These are phyloP conservation scores for Siniperca obscura DNA, from an alignment of 2,797 vertebrate species.

Conservation along the genomic window DNA sequence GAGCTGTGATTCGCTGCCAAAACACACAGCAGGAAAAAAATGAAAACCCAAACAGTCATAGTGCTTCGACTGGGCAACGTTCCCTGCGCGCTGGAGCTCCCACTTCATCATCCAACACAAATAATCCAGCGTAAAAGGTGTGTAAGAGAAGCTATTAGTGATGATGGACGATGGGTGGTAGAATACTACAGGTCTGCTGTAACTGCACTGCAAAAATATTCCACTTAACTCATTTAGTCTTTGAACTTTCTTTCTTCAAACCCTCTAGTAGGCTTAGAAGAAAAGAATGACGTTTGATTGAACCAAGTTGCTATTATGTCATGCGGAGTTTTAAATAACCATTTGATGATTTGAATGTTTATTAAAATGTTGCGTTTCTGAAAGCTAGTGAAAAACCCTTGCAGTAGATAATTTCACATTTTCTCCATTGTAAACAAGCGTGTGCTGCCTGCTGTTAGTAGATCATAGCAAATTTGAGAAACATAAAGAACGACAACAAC, in stretches of 20 bases:
- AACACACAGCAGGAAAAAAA: background rate
- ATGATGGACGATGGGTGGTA: background rate
- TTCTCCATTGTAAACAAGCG: too few species aligned
- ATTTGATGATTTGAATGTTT: too few species aligned
- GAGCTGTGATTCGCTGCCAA: background rate
- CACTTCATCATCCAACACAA: constrained; percentile 21
- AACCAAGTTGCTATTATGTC: too few species aligned
- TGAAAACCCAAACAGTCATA: background rate
- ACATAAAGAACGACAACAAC: background rate
- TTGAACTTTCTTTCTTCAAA: background rate
- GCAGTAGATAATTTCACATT: too few species aligned
- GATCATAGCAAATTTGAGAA: too few species aligned
- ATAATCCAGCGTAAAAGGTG: background rate
- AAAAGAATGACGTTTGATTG: too few species aligned
- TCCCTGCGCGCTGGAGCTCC: background rate
- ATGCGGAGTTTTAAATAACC: too few species aligned
- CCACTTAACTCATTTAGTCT: background rate
- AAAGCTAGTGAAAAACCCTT: too few species aligned
- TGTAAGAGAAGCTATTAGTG: background rate
- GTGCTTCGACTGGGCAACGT: background rate
- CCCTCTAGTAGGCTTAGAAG: background rate
- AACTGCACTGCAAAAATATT: background rate
- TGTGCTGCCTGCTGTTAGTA: too few species aligned
- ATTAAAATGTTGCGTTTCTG: too few species aligned
- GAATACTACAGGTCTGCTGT: background rate